phyloP scores from a whole-genome alignment of 2,113 vertebrate genomes.

The Thalassarche chlororhynchos region DNA sequence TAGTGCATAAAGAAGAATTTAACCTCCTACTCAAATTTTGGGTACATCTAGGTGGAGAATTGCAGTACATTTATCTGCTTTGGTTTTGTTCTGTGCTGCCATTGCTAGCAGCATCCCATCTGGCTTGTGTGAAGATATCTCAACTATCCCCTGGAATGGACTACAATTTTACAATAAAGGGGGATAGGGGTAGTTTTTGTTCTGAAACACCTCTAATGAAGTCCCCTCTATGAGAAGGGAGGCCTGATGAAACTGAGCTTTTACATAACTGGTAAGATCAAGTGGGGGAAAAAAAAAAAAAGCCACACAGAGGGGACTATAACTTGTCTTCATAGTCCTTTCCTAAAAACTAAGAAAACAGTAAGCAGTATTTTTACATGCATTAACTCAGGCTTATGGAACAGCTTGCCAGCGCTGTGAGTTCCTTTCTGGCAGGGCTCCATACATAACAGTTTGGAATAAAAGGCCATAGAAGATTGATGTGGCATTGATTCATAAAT shows the following conservation, averaged over 20 bases:
- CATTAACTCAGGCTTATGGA: neutral
- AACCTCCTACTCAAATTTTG: neutral
- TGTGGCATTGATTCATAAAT: conserved; percentile 49
- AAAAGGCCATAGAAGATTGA: conserved; percentile 25
- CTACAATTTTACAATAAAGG: neutral
- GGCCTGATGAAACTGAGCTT: neutral
- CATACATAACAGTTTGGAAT: conserved; percentile 6
- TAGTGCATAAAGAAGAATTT: neutral
- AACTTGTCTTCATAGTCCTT: neutral
- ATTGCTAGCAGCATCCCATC: neutral
- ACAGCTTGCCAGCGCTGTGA: neutral
- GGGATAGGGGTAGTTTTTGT: neutral
- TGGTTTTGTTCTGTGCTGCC: neutral
- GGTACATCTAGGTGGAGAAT: neutral
- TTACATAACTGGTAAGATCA: neutral
- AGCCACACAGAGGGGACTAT: neutral
- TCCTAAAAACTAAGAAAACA: neutral
- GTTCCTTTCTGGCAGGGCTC: conserved; percentile 8
- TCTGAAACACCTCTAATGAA: neutral
- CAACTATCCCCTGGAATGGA: neutral
- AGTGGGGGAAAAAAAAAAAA: neutral
- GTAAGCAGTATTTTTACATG: neutral
- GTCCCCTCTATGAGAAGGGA: neutral
- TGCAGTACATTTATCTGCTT: neutral
- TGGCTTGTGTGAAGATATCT: neutral